Evolutionary conservation across 1,140 invertebrate genomes (phyloP).

Genomic region (Bombus picipes): DNA sequence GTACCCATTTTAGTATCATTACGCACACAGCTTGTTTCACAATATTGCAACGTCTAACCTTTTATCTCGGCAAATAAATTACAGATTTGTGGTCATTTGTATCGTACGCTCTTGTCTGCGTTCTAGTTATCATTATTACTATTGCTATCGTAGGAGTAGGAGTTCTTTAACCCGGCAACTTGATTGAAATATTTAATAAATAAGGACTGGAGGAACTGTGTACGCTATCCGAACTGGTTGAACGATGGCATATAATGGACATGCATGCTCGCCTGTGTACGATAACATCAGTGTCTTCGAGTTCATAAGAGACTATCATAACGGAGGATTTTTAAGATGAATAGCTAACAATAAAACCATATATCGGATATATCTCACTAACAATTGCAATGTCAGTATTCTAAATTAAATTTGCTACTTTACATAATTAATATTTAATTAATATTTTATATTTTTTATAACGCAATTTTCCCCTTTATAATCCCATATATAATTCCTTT

Average conservation of each 20-base stretch:
- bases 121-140: slow-evolving; percentile 17
- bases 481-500: no score
- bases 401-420: not conserved
- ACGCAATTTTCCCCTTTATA: no score
- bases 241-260: not conserved
- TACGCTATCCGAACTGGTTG: not conserved
- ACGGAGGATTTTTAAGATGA: not conserved
- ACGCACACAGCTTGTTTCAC: not conserved
- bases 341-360: not conserved
- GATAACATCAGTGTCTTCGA: no score
- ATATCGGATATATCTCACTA: not conserved
- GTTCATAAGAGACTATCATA: not conserved
- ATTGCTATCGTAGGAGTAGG: not conserved
- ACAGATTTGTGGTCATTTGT: slow-evolving; percentile 16
- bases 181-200: slow-evolving; percentile 27
- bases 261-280: no score
- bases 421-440: no score
- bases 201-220: not conserved
- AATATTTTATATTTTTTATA: no score
- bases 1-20: not conserved
- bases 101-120: not conserved
- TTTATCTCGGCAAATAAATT: slow-evolving; percentile 27
- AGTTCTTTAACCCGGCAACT: not conserved
- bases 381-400: not conserved
- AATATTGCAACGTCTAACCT: slow-evolving; percentile 5